Base-by-base conservation (phyloP, 1,140 invertebrate species). In the Conus betulinus region DNA sequence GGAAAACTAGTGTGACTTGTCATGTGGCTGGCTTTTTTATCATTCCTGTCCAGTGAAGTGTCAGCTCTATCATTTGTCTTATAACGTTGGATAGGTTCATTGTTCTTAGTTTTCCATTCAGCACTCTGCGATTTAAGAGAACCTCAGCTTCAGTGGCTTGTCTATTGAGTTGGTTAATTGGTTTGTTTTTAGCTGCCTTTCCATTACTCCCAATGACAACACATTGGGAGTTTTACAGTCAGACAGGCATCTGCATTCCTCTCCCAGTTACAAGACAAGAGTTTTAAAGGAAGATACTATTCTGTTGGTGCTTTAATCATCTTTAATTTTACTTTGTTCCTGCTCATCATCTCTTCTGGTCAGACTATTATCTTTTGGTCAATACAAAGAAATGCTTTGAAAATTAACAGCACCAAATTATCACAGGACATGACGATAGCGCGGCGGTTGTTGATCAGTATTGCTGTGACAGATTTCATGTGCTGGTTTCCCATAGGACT, bases 31-130 rank as follows among this genome's bases (percentile, higher is more conserved):
- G 93, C 7, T 90, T 93, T 51, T 52, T 93, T 87, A 91, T 23
- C 90, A n/a, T n/a, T 91, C 5, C 71, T 93, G 7, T 93, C 93
- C 60, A 63, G 60, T 63, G 60, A 63, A 63, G 60, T 20, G 17
- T 63, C 60, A 13, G 60, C 60, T 63, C 4, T 63, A 20, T 63
- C 11, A 63, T 63, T 20, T 63, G 60, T 20, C 60, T 63, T 11
- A 63, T 63, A 0, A 63, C 60, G 10, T 63, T 63, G 60, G 60
- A 63, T 63, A 1, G 60, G 10, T 63, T 63, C 5, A 91, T 93
- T 3, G 90, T 88, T 20, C 88, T 94, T 60, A 88, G 91, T 25
- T 93, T 91, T 82, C 93, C 93, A 3, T 93, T 94, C 74, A 88
- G 91, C 25, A 76, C 86, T 10, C 7, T 57, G 15, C 71, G 88